phyloP scores from a whole-genome alignment of 2,888 invertebrate genomes.

The Philonicus albiceps region DNA sequence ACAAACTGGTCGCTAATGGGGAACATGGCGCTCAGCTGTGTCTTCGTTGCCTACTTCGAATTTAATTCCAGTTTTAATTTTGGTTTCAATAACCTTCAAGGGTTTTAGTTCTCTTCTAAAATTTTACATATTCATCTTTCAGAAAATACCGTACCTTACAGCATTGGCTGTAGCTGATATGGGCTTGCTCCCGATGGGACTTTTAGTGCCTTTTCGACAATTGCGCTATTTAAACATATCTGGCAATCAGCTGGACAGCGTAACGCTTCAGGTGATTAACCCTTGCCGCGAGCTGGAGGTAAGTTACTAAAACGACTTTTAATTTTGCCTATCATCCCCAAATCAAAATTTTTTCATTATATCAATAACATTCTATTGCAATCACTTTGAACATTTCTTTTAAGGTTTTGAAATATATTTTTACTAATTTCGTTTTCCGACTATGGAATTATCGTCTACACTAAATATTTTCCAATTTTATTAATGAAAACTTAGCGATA shows the following conservation, averaged over 20 bases:
- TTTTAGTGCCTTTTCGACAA: constrained; percentile 63
- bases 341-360: too few relatives aligned
- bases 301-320: constrained; percentile 49
- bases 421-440: too few relatives aligned
- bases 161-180: constrained; percentile 62
- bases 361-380: too few relatives aligned
- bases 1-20: neutral
- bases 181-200: constrained; percentile 61
- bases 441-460: too few relatives aligned
- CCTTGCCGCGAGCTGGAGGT: constrained; percentile 62
- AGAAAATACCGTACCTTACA: constrained; percentile 61
- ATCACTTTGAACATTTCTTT: too few relatives aligned
- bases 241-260: constrained; percentile 71
- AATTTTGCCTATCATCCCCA: neutral
- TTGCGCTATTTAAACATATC: constrained; percentile 76
- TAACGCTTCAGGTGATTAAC: constrained; percentile 62
- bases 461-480: too few relatives aligned
- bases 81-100: neutral
- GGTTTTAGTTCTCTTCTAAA: neutral
- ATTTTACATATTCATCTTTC: constrained; percentile 46
- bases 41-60: neutral
- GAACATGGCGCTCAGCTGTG: neutral
- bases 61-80: constrained; percentile 31
- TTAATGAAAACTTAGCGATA: too few relatives aligned
- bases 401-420: too few relatives aligned